Conservation (phyloP, 2,888 invertebrate genomes). For the Lordiphosa andalusiaca region DNA sequence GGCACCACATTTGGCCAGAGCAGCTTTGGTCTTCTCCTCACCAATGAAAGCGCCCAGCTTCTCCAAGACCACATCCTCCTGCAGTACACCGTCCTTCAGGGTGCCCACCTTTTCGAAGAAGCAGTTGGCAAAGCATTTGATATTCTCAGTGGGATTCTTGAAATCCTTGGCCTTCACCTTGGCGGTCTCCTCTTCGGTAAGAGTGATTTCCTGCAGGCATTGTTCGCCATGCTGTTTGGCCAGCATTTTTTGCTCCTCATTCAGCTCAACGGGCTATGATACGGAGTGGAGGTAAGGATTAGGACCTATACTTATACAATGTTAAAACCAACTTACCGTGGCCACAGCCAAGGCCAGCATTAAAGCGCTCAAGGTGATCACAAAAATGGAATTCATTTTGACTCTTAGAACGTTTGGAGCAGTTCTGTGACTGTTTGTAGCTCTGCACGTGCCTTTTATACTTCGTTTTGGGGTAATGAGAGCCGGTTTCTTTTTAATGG, state of each 20-base stretch:
- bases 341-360: constrained; percentile 48
- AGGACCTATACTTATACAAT: background rate
- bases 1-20: constrained; percentile 53
- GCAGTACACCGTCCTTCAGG: constrained; percentile 65
- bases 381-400: constrained; percentile 63
- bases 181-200: constrained; percentile 55
- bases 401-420: constrained; percentile 48
- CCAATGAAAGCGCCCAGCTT: constrained; percentile 61
- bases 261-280: constrained; percentile 57
- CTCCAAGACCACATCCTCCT: constrained; percentile 45
- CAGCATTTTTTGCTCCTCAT: constrained; percentile 64
- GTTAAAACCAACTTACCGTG: constrained; percentile 47
- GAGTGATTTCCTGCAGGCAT: constrained; percentile 54
- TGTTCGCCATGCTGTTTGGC: constrained; percentile 48
- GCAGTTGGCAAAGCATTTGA: constrained; percentile 76
- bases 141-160: constrained; percentile 50
- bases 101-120: constrained; percentile 74
- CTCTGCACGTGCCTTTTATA: constrained; percentile 51
- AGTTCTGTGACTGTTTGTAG: constrained; percentile 45
- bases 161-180: constrained; percentile 61
- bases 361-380: constrained; percentile 56
- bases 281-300: no score
- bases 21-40: constrained; percentile 58
- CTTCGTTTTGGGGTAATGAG: constrained; percentile 11
- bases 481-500: constrained; percentile 53